phyloP scores from a whole-genome alignment of 2,797 vertebrate species.

The Onychomys arenicola region DNA sequence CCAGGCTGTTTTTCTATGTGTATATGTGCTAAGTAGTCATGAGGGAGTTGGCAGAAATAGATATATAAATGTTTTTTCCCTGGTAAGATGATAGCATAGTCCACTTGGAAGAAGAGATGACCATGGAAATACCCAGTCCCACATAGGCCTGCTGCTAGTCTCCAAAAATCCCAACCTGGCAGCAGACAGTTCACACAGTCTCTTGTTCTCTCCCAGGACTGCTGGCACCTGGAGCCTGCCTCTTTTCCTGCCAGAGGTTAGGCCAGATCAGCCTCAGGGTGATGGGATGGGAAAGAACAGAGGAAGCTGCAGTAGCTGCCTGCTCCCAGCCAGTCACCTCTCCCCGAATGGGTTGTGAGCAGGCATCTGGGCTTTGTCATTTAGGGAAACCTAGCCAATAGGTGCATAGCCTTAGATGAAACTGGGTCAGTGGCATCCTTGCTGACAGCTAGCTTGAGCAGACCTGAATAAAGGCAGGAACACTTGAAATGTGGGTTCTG shows the following conservation, averaged over 20 bases:
- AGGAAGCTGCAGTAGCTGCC: neutral
- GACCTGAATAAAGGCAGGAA: neutral
- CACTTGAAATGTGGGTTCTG: neutral
- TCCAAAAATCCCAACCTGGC: conserved; percentile 74
- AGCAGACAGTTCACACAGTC: conserved; percentile 69
- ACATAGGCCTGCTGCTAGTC: conserved; percentile 81
- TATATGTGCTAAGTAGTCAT: neutral
- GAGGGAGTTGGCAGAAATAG: conserved; percentile 83
- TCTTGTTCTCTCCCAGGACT: conserved; percentile 76
- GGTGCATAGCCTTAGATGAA: neutral
- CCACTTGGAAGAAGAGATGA: conserved; percentile 81
- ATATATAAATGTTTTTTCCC: conserved; percentile 71
- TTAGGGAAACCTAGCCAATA: neutral
- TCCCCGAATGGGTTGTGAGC: conserved; percentile 54
- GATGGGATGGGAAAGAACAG: conserved; percentile 5
- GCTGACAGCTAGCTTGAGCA: neutral
- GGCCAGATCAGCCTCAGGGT: conserved; percentile 24
- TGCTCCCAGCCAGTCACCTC: neutral
- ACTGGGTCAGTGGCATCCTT: neutral
- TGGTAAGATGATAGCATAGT: conserved; percentile 76
- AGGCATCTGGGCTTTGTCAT: conserved; percentile 37
- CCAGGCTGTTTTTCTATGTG: conserved; percentile 1
- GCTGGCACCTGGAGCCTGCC: conserved; percentile 69
- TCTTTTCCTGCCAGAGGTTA: conserved; percentile 65
- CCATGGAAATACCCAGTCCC: conserved; percentile 78